These are phyloP conservation scores for Hecatera dysodea DNA, from an alignment of 2,888 invertebrate species.

Conservation along the genomic window DNA sequence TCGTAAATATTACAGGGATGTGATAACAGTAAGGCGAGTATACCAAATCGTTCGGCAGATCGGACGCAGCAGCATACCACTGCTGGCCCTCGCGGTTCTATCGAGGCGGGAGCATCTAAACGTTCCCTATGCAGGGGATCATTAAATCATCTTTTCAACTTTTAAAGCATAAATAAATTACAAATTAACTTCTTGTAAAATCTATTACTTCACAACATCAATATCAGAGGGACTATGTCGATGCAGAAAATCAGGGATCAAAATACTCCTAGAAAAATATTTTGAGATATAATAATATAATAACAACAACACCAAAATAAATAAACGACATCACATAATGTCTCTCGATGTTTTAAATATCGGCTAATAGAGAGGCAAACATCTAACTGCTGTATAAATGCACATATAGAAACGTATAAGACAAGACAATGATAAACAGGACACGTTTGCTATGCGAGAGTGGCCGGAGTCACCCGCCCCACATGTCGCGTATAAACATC, in stretches of 20 bases:
- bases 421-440: slow-evolving; percentile 89
- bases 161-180: slow-evolving; percentile 82
- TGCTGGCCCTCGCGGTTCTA: slow-evolving; percentile 86
- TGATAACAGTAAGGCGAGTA: slow-evolving; percentile 77
- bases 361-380: slow-evolving; percentile 89
- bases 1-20: slow-evolving; percentile 72
- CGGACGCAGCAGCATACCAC: slow-evolving; percentile 83
- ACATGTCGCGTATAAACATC: slow-evolving; percentile 80
- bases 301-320: slow-evolving; percentile 89
- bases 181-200: slow-evolving; percentile 79
- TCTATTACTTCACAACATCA: slow-evolving; percentile 88
- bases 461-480: slow-evolving; percentile 70
- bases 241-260: slow-evolving; percentile 87
- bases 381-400: slow-evolving; percentile 89
- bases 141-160: slow-evolving; percentile 76
- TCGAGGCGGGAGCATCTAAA: slow-evolving; percentile 88
- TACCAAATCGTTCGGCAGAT: slow-evolving; percentile 84
- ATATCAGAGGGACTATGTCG: slow-evolving; percentile 88
- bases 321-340: slow-evolving; percentile 86
- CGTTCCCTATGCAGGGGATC: slow-evolving; percentile 85
- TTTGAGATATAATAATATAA: slow-evolving; percentile 75
- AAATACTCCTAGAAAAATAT: slow-evolving; percentile 85
- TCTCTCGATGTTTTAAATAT: slow-evolving; percentile 84
- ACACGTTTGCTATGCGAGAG: slow-evolving; percentile 86
- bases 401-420: slow-evolving; percentile 87